Conservation (phyloP, 2,888 invertebrate genomes). For the Morpho achilles region DNA sequence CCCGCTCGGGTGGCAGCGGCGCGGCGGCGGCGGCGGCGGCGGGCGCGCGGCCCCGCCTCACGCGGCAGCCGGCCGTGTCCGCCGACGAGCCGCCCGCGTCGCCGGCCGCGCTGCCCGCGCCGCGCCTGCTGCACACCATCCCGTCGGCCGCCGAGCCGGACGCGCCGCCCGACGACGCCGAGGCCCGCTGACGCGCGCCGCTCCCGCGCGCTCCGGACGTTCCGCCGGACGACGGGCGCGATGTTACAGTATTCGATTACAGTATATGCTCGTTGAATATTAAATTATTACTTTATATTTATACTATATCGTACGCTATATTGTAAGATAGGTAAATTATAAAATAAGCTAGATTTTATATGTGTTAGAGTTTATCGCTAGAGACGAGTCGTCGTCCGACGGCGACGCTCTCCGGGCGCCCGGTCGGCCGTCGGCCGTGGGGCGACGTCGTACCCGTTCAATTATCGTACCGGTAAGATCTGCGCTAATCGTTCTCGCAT, state of each 20-base stretch:
- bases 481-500: not conserved
- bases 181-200: conserved; percentile 37
- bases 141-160: conserved; percentile 65
- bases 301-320: not conserved
- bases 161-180: conserved; percentile 47
- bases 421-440: not conserved
- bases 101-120: conserved; percentile 55
- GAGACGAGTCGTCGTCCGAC: not conserved
- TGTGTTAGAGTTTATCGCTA: conserved; percentile 8
- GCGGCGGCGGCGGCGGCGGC: conserved; percentile 86
- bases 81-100: conserved; percentile 85
- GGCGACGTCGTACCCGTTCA: too few species aligned
- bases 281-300: conserved; percentile 12
- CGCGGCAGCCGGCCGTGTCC: conserved; percentile 89
- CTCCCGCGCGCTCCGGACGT: conserved; percentile 5
- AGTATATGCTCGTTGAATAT: conserved; percentile 21
- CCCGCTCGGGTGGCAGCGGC: conserved; percentile 90
- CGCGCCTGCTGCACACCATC: conserved; percentile 59
- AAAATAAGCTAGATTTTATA: conserved; percentile 24
- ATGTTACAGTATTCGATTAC: conserved; percentile 31
- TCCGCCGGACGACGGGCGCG: conserved; percentile 10
- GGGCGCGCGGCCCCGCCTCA: conserved; percentile 63
- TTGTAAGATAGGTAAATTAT: not conserved
- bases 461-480: too few species aligned
- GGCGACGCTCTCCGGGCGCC: not conserved